Evolutionary conservation across 2,888 invertebrate genomes (phyloP), one percentile per base, ranked within the genome.

Genomic region (Cataglyphis livida): DNA sequence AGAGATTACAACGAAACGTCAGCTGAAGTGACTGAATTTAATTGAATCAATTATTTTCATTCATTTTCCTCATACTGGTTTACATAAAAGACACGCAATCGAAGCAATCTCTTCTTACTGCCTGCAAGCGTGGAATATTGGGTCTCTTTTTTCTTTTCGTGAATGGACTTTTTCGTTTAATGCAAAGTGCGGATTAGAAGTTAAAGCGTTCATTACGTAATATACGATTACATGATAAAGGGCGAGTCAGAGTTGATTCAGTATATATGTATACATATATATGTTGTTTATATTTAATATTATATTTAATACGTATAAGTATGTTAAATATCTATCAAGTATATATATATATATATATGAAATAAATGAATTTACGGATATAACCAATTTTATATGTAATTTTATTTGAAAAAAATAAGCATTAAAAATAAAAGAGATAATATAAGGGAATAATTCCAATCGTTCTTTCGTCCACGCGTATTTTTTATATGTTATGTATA

Each of bases 151-250:
- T 5, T 62, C 7, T 21, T 54, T 15, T 70, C n/a, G 0, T 12
- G 25, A 65, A 3, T 18, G 6, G 12, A 64, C 0, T 57, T 21
- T 18, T 57, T 25, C 15, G 21, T 10, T n/a, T 12, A 57, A 21
- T 21, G 21, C n/a, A 57, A 21, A 25, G 1, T 21, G n/a, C 18
- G n/a, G 18, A 1, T 54, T 28, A 28, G 25, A 28, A 28, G 25
- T 28, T 28, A 28, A 28, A n/a, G 7, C 51, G 3, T 6, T 70
- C 10, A 3, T 71, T 71, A 6, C 38, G 3, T 71, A 71, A 71
- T 35, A 9, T 12, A 9, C 15, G 71, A 12, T 71, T 71, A 71
- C 71, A 38, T 57, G 57, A 71, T 18, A 18, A 71, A 35, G 70
- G 51, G 4, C 21, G 15, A n/a, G 15, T 32, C 12, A 6, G 15